Percentiles rank a stretch among this genome's conserved stretches.
phyloP scores from a whole-genome alignment of 2,888 invertebrate genomes.

The Falcaria lacertinaria region DNA sequence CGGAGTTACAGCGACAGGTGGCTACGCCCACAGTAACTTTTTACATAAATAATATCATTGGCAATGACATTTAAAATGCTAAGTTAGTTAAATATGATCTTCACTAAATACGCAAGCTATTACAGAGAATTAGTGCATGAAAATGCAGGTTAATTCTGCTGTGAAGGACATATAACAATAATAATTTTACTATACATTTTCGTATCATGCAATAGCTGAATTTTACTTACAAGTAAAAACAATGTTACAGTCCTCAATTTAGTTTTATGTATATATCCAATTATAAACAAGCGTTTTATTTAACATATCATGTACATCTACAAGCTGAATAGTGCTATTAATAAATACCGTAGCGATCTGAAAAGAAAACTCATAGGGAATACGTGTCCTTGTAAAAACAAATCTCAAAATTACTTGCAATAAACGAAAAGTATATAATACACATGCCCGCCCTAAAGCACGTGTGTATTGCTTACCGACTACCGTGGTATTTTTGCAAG shows the following conservation, averaged over 20 bases:
- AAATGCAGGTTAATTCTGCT: slow-evolving; percentile 53
- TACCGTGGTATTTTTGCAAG: neutral
- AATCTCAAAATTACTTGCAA: neutral
- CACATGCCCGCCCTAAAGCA: too few species aligned
- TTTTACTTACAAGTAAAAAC: neutral
- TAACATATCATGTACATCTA: neutral
- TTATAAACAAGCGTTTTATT: neutral
- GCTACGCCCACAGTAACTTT: too few species aligned
- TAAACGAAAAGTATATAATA: neutral
- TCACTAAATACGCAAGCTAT: slow-evolving; percentile 39
- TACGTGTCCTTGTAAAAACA: neutral
- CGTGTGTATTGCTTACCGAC: too few species aligned
- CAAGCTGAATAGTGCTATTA: neutral
- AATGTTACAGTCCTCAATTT: neutral
- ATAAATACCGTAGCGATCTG: slow-evolving; percentile 1
- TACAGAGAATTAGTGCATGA: slow-evolving; percentile 69
- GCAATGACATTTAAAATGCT: slow-evolving; percentile 10
- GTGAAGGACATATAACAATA: slow-evolving; percentile 1
- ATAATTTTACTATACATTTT: neutral
- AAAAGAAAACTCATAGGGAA: slow-evolving; percentile 2
- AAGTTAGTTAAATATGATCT: slow-evolving; percentile 44
- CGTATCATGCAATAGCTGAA: neutral
- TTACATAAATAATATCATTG: too few species aligned
- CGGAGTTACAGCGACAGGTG: too few species aligned
- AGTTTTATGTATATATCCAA: neutral